Percentiles rank a stretch among this genome's conserved stretches.
Conservation (phyloP, 2,888 invertebrate genomes). For the Parnassius glacialis region DNA sequence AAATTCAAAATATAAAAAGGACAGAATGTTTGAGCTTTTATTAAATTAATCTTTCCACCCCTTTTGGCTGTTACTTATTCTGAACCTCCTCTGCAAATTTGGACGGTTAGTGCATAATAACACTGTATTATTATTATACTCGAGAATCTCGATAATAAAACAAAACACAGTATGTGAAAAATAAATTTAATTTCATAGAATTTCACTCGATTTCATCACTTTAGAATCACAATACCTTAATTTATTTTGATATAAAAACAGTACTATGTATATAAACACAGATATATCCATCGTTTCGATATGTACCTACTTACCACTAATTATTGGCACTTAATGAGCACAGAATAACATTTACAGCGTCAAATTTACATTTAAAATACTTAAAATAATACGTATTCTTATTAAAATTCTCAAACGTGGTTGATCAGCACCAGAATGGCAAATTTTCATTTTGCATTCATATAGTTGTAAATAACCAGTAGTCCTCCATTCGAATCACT, state of each 20-base stretch:
- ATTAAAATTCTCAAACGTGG: conserved; percentile 27
- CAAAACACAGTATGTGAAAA: conserved; percentile 46
- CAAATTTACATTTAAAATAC: conserved; percentile 31
- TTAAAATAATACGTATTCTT: conserved; percentile 39
- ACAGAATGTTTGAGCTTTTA: too few relatives aligned
- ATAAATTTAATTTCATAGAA: conserved; percentile 52
- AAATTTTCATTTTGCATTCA: not conserved
- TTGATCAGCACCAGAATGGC: conserved; percentile 17
- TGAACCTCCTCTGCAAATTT: too few relatives aligned
- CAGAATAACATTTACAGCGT: conserved; percentile 50
- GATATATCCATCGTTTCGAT: conserved; percentile 33
- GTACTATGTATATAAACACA: conserved; percentile 40
- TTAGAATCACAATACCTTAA: conserved; percentile 58
- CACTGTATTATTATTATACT: too few relatives aligned
- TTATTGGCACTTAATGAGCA: conserved; percentile 76
- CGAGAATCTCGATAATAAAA: conserved; percentile 14
- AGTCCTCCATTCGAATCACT: too few relatives aligned
- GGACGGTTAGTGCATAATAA: too few relatives aligned
- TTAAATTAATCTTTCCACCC: too few relatives aligned
- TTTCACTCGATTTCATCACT: conserved; percentile 51
- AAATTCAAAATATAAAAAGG: too few relatives aligned
- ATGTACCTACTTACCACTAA: conserved; percentile 65
- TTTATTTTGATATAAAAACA: conserved; percentile 35
- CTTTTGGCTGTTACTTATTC: too few relatives aligned
- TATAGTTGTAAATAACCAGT: too few relatives aligned